Conservation (phyloP, 2,113 vertebrate species). For the Anser brachyrhynchus region DNA sequence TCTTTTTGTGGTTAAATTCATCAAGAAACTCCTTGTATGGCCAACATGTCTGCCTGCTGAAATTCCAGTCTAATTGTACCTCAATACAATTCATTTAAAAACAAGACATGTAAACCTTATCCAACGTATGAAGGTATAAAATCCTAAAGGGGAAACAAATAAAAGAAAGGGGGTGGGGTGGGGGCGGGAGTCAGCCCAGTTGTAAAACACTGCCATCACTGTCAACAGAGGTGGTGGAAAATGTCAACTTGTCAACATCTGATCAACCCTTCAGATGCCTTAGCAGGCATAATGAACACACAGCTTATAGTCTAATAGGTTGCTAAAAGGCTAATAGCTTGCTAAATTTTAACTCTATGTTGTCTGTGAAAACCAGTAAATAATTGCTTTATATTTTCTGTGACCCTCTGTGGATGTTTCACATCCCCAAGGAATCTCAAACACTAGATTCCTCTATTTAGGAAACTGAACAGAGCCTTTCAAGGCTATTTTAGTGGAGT, state of each 20-base stretch:
- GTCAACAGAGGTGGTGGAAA: neutral
- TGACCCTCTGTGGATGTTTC: neutral
- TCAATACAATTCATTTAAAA: neutral
- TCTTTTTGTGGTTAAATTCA: neutral
- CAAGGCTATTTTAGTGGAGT: neutral
- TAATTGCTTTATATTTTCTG: neutral
- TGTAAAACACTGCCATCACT: neutral
- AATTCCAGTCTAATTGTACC: neutral
- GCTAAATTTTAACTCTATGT: neutral
- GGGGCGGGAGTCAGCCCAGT: neutral
- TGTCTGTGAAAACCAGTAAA: neutral
- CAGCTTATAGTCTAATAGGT: neutral
- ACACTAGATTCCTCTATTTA: neutral
- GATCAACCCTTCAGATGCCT: neutral
- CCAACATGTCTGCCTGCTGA: neutral
- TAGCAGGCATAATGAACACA: neutral
- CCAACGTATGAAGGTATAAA: neutral
- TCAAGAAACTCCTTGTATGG: neutral
- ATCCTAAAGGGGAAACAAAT: neutral
- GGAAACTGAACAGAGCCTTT: neutral
- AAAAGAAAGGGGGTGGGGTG: neutral
- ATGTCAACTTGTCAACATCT: neutral
- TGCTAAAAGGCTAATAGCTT: neutral
- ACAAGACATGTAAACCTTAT: neutral
- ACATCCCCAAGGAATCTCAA: neutral